phyloP scores from a whole-genome alignment of 2,113 vertebrate genomes.

The Prochilodus magdalenae region DNA sequence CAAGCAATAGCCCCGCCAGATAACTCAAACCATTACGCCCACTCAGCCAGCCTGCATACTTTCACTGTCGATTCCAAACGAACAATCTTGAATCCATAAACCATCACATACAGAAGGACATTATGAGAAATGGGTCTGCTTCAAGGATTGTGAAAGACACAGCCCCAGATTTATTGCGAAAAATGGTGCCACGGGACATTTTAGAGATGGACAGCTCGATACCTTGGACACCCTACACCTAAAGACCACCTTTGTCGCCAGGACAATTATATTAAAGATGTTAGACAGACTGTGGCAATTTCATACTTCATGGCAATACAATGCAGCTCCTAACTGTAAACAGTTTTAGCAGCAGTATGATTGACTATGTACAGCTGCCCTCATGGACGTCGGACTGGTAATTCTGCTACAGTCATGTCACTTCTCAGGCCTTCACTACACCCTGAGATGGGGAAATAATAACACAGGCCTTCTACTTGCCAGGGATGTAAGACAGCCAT shows the following conservation, averaged over 20 bases:
- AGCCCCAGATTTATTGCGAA: too few relatives aligned
- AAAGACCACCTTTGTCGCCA: not conserved
- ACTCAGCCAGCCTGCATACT: too few relatives aligned
- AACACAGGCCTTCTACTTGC: not conserved
- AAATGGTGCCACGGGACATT: not conserved
- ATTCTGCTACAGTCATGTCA: not conserved
- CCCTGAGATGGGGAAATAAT: not conserved
- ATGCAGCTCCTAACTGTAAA: not conserved
- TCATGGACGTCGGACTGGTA: not conserved
- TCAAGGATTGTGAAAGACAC: too few relatives aligned
- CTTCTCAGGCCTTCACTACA: not conserved
- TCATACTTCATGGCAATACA: not conserved
- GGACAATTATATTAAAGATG: slow-evolving; percentile 11
- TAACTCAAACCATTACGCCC: too few relatives aligned
- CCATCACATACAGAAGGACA: too few relatives aligned
- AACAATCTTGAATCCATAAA: too few relatives aligned
- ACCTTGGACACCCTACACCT: slow-evolving; percentile 2
- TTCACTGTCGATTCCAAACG: too few relatives aligned
- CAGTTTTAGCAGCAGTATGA: not conserved
- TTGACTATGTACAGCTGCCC: not conserved
- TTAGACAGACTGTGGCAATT: not conserved
- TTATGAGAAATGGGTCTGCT: too few relatives aligned
- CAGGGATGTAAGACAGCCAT: not conserved
- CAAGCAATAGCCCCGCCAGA: too few relatives aligned
- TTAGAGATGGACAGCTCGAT: not conserved